phyloP scores from a whole-genome alignment of 2,888 invertebrate species.

The Lepidocyrtoides sp. region DNA sequence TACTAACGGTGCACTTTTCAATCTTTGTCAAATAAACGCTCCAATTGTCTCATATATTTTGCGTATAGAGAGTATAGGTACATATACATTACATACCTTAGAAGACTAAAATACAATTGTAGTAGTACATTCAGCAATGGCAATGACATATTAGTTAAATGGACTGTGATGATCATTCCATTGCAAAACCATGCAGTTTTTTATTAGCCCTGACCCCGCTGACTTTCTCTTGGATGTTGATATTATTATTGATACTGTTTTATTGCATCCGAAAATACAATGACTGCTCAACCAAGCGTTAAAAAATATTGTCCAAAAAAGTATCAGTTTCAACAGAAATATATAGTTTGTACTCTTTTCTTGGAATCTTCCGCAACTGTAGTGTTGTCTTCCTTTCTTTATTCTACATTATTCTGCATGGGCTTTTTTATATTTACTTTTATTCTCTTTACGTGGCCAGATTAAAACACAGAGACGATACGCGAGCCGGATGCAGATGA shows the following conservation, averaged over 20 bases:
- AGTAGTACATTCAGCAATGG: not conserved
- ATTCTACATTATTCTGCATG: not conserved
- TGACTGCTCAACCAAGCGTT: not conserved
- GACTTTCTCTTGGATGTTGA: too few relatives aligned
- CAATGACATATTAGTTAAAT: conserved; percentile 52
- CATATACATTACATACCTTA: conserved; percentile 23
- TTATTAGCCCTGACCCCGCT: not conserved
- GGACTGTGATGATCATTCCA: conserved; percentile 51
- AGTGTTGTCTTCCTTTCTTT: too few relatives aligned
- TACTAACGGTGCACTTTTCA: conserved; percentile 27
- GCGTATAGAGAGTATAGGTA: too few relatives aligned
- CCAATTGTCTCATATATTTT: not conserved
- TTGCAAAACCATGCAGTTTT: not conserved
- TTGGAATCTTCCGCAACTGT: not conserved
- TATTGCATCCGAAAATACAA: not conserved
- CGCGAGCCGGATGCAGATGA: not conserved
- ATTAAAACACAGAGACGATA: not conserved
- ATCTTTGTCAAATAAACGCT: not conserved
- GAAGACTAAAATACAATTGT: conserved; percentile 46
- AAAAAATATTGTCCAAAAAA: not conserved
- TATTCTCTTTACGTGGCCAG: conserved; percentile 7
- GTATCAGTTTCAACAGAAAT: not conserved
- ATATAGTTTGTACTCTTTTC: not conserved
- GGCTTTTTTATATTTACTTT: not conserved
- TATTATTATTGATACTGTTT: too few relatives aligned